These are phyloP conservation scores for Hystrix brachyura DNA, from an alignment of 2,113 vertebrate species.

Conservation along the genomic window DNA sequence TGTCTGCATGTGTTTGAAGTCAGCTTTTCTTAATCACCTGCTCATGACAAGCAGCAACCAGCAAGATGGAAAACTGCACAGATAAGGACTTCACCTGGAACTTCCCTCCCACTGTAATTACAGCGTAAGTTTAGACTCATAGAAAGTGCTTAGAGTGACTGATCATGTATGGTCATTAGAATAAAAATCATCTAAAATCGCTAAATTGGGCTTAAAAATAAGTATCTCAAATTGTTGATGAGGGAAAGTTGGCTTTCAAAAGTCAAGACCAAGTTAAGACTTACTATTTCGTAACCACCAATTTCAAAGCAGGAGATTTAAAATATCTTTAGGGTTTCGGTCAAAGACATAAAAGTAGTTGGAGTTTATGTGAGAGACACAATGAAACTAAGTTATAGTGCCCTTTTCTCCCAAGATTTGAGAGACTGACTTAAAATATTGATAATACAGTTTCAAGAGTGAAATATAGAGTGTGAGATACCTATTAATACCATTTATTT, in stretches of 20 bases:
- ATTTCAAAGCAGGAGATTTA: constrained; percentile 18
- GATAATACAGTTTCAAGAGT: neutral
- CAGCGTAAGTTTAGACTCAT: neutral
- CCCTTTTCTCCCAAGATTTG: neutral
- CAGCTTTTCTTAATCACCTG: neutral
- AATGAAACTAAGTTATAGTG: constrained; percentile 16
- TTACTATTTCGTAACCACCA: constrained; percentile 23
- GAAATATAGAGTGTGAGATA: neutral
- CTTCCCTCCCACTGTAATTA: neutral
- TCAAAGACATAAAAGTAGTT: constrained; percentile 45
- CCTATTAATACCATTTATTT: neutral
- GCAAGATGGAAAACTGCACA: neutral
- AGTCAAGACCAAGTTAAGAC: constrained; percentile 30
- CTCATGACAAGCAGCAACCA: neutral
- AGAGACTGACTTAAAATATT: neutral
- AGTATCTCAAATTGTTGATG: neutral
- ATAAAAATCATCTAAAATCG: constrained; percentile 14
- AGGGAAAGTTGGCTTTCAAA: constrained; percentile 4
- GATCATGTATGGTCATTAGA: neutral
- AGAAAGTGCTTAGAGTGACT: neutral
- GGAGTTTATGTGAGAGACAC: constrained; percentile 1
- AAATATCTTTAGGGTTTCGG: constrained; percentile 31
- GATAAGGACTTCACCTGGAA: neutral
- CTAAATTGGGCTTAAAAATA: constrained; percentile 18
- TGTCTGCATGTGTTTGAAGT: neutral